phyloP scores from a whole-genome alignment of 1,140 invertebrate genomes.

The Drosophila kurseongensis region DNA sequence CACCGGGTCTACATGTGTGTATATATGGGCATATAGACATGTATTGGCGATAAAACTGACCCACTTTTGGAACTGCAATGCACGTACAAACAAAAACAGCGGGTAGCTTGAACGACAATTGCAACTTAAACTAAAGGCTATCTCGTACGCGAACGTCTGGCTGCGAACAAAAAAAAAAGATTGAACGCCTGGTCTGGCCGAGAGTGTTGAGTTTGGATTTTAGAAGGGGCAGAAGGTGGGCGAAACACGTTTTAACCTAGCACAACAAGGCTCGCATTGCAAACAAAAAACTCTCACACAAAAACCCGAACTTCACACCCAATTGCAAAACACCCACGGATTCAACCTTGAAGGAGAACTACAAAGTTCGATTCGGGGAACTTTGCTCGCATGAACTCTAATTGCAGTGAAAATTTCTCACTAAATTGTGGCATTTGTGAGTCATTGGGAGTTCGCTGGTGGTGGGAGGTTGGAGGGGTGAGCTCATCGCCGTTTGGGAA shows the following conservation, averaged over 20 bases:
- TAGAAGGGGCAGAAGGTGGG: not conserved
- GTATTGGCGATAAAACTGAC: conserved; percentile 75
- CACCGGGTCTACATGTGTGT: conserved; percentile 25
- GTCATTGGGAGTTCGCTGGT: conserved; percentile 27
- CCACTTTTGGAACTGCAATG: conserved; percentile 62
- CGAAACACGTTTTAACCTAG: conserved; percentile 47
- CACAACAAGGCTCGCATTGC: conserved; percentile 13
- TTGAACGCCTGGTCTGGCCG: conserved; percentile 38
- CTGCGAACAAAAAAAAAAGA: conserved; percentile 24
- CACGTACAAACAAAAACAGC: conserved; percentile 38
- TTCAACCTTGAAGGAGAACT: conserved; percentile 64
- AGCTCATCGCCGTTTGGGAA: conserved; percentile 31
- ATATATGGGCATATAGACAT: conserved; percentile 18
- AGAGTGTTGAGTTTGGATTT: conserved; percentile 13
- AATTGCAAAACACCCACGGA: conserved; percentile 30
- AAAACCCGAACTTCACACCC: conserved; percentile 29
- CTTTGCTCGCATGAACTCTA: conserved; percentile 50
- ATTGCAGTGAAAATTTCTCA: conserved; percentile 63
- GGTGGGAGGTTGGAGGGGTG: conserved; percentile 3
- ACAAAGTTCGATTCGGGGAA: conserved; percentile 57
- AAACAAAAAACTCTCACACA: conserved; percentile 18
- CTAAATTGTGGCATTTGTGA: conserved; percentile 66
- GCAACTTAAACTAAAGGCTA: conserved; percentile 56
- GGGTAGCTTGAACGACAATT: conserved; percentile 48
- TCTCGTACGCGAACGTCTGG: conserved; percentile 29